Base-by-base conservation (phyloP, 2,113 vertebrate genomes). In the Emydocephalus ijimae region DNA sequence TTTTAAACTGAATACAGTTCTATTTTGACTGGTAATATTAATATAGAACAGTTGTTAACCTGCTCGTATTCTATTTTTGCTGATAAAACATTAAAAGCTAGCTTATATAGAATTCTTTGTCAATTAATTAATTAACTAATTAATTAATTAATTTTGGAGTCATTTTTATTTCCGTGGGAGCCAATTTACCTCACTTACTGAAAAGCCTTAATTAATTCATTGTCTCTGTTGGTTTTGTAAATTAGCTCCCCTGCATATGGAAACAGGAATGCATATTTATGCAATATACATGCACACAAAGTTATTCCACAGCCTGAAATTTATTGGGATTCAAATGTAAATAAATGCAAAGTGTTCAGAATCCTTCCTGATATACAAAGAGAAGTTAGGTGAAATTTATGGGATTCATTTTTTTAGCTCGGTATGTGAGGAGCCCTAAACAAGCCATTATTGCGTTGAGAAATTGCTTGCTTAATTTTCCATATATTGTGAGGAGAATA, bases 261-360 rank as follows among this genome's bases (percentile, higher is more conserved):
- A 56, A 88, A 45, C 34, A 45, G 50, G 43, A 92, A 56, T 29
- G 34, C 21, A 88, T 81, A 89, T 52, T 52, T 92, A 74, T 45
- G 29, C 43, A 74, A 88, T 57, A 50, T 14, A 24, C 57, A 56
- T 39, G 50, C 52, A 20, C 0, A 7, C 7, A 34, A 92, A 86
- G 64, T 85, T 12, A 0, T 69, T 90, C 29, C 89, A 93, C 93
- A 94, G 52, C 3, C 93, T 90, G 85, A 90, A 94, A 96, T 94
- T 92, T 95, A 96, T 95, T 96, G 92, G 93, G 94, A 92, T 85
- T 89, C 0, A 94, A 96, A 89, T 0, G 3, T 93, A 96, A 96
- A 97, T 95, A 96, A 96, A 95, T 96, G 95, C 92, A 92, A 94
- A 96, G 93, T 96, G 96, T 96, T 96, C 92, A 94, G 94, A 96